Base-by-base conservation (phyloP, 2,797 vertebrate genomes). In the Bradypodion pumilum region DNA sequence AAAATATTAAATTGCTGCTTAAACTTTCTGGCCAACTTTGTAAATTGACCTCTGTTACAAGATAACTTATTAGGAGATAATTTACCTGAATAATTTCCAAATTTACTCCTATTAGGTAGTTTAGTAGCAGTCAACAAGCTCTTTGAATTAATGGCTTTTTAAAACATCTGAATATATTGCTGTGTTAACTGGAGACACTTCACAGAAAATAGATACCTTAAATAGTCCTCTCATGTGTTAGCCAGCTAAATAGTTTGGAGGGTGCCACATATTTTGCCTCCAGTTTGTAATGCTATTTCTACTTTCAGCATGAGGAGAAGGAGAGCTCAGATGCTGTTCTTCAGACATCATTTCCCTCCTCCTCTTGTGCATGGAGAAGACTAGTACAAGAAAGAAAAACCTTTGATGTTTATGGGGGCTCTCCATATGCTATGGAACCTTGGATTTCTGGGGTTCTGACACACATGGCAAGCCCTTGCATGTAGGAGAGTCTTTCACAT, bases 1-100 rank as follows among this genome's bases (percentile, higher is more conserved):
- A 91, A 77, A 89, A 92, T 89, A 91, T 91, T 88, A 93, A 92
- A 91, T 84, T 88, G 92, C 89, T 89, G 87, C 37, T 92, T 92
- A 89, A 91, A 92, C 86, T 92, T 93, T 92, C 85, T 90, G 88
- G 80, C 74, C 84, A 86, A 89, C 90, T 93, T 90, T 86, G 87
- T 85, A 82, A 91, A 89, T 94, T 84, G 94, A 89, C 75, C 86
- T 89, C 80, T 90, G 89, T 89, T 91, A 91, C 89, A 85, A 90
- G 84, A 91, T 66, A 84, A 90, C 91, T 92, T 81, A 89, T 87
- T 84, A 90, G 86, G 88, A 94, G 91, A 89, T 80, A 89, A 89
- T 91, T 89, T 81, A 60, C 87, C 88, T 86, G 85, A 91, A 90
- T 74, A 40, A 80, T 90, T 90, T 92, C 89, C 89, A 94, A 90